Percentiles rank a stretch among this genome's conserved stretches.
Evolutionary conservation across 2,888 invertebrate species (phyloP).

Genomic region (Xylophagus ater): DNA sequence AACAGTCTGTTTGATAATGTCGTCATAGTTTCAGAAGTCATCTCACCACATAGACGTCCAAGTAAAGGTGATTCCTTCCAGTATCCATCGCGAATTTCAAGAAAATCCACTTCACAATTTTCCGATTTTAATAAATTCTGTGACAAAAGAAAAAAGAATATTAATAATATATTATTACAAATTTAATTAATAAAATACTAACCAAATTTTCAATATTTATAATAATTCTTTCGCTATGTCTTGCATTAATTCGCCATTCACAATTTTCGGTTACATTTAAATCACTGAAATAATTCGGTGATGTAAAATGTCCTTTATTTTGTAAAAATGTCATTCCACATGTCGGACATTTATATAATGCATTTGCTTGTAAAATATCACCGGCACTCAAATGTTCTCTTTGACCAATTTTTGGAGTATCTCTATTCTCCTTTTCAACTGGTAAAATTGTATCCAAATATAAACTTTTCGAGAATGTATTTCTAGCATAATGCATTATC

Average conservation of each 20-base stretch:
- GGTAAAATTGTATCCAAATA: conserved; percentile 95
- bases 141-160: conserved; percentile 19
- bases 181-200: conserved; percentile 5
- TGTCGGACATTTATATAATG: conserved; percentile 87
- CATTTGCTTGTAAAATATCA: conserved; percentile 93
- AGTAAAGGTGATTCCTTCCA: conserved; percentile 84
- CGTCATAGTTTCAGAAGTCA: conserved; percentile 60
- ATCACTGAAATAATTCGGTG: conserved; percentile 53
- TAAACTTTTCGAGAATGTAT: conserved; percentile 92
- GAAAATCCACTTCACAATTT: conserved; percentile 79
- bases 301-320: conserved; percentile 69
- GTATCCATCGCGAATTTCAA: conserved; percentile 92
- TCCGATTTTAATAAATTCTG: conserved; percentile 82
- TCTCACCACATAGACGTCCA: conserved; percentile 77
- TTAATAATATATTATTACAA: neutral
- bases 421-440: conserved; percentile 62
- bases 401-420: conserved; percentile 94
- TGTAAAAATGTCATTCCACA: conserved; percentile 87
- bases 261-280: conserved; percentile 56
- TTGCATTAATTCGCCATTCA: conserved; percentile 96
- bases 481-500: conserved; percentile 98
- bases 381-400: conserved; percentile 83
- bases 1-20: conserved; percentile 87
- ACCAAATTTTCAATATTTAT: conserved; percentile 72
- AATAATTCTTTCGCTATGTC: conserved; percentile 91